Evolutionary conservation across 23 tunicate species (phyloP).

Genomic region (Clavelina lepadiformis): DNA sequence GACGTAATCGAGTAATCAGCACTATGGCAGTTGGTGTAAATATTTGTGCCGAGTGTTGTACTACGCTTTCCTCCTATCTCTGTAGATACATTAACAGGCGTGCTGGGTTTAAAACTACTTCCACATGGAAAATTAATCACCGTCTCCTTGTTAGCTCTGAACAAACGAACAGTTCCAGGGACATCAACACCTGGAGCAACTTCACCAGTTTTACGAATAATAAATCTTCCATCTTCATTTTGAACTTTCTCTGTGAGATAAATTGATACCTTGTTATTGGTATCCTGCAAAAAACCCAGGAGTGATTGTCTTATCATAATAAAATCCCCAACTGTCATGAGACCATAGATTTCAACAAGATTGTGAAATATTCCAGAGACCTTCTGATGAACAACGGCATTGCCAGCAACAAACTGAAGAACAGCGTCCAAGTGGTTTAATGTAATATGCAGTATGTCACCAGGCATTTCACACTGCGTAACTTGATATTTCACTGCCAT

Average conservation of each 20-base stretch:
- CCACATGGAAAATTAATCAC: slow-evolving; percentile 26
- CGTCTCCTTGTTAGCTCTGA: neutral
- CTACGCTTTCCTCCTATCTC: slow-evolving; percentile 46
- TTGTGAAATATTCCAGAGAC: slow-evolving; percentile 16
- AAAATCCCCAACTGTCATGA: slow-evolving; percentile 30
- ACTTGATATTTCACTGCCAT: slow-evolving; percentile 86
- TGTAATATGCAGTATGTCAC: slow-evolving; percentile 42
- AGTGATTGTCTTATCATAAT: slow-evolving; percentile 51
- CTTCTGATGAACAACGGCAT: slow-evolving; percentile 11
- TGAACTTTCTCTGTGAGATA: slow-evolving; percentile 48
- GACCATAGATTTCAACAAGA: slow-evolving; percentile 35
- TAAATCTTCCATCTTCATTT: slow-evolving; percentile 67
- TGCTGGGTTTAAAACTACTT: slow-evolving; percentile 13
- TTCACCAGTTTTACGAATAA: slow-evolving; percentile 30
- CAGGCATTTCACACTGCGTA: slow-evolving; percentile 27
- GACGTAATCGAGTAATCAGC: slow-evolving; percentile 1
- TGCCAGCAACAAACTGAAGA: slow-evolving; percentile 29
- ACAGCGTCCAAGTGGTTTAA: slow-evolving; percentile 71
- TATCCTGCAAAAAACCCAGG: slow-evolving; percentile 57
- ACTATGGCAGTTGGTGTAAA: slow-evolving; percentile 24
- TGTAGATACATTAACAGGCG: slow-evolving; percentile 2
- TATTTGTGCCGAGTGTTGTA: slow-evolving; percentile 59
- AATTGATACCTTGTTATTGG: slow-evolving; percentile 69
- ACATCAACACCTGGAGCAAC: slow-evolving; percentile 53
- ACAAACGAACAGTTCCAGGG: slow-evolving; percentile 52